Conservation (phyloP, 2,888 invertebrate species). For the Nebria salina region DNA sequence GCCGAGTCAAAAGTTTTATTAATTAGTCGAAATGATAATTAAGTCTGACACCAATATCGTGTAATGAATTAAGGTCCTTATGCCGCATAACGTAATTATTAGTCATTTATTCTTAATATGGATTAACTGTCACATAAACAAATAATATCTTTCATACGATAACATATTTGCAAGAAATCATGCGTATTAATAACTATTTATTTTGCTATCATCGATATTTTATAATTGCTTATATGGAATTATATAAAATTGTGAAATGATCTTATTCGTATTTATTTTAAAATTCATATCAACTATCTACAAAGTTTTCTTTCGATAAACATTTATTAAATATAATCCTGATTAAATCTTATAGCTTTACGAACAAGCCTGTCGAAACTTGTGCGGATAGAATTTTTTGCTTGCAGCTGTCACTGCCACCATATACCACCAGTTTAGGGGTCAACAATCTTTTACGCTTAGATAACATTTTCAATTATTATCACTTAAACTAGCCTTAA, state of each 20-base stretch:
- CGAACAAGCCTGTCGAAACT: neutral
- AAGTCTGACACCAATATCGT: neutral
- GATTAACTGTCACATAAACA: neutral
- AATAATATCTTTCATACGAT: neutral
- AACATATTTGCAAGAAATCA: neutral
- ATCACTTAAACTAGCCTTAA: neutral
- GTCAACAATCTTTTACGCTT: neutral
- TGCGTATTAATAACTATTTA: neutral
- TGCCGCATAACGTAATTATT: neutral
- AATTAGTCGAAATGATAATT: neutral
- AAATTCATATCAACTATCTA: no score
- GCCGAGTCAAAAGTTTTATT: no score
- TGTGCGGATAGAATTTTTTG: neutral
- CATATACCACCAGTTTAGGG: neutral
- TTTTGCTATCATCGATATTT: neutral
- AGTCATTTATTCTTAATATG: neutral
- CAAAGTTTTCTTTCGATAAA: no score
- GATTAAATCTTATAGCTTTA: neutral
- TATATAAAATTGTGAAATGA: neutral
- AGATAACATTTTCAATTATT: neutral
- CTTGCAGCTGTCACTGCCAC: neutral
- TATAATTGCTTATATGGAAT: neutral
- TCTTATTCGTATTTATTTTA: neutral
- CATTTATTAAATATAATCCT: neutral
- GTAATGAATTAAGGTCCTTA: neutral